Evolutionary conservation across 92 coral and sea anemone species (phyloP).

Genomic region (Blastomussa wellsi): DNA sequence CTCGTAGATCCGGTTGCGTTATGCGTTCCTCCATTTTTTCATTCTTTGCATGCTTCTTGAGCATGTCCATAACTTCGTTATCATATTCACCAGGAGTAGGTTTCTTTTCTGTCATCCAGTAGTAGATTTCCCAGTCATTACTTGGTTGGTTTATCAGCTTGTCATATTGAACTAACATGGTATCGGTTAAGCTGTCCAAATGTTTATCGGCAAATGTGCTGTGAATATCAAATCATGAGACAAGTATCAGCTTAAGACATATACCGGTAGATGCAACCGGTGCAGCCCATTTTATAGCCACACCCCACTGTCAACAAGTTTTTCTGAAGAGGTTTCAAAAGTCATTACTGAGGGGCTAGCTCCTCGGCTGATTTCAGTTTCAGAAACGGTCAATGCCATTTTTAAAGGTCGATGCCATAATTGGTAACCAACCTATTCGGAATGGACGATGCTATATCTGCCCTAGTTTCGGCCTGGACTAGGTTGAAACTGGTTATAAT

Average conservation of each 20-base stretch:
- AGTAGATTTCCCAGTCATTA: constrained; percentile 98
- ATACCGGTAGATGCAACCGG: background rate
- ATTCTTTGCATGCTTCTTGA: constrained; percentile 89
- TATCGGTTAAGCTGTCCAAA: constrained; percentile 64
- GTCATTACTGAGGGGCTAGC: too few species aligned
- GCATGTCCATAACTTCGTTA: constrained; percentile 80
- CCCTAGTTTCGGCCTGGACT: too few species aligned
- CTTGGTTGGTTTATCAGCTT: constrained; percentile 88
- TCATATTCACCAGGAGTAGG: constrained; percentile 82
- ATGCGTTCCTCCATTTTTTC: constrained; percentile 87
- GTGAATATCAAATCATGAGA: background rate
- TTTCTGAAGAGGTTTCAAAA: too few species aligned
- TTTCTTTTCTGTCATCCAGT: constrained; percentile 89
- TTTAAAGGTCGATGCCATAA: too few species aligned
- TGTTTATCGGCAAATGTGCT: constrained; percentile 90
- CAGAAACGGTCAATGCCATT: too few species aligned
- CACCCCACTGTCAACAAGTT: too few species aligned
- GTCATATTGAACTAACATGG: constrained; percentile 78
- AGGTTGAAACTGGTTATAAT: too few species aligned
- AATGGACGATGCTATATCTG: too few species aligned
- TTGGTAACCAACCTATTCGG: too few species aligned
- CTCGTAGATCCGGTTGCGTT: constrained; percentile 86
- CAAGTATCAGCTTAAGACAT: background rate
- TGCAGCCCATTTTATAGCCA: too few species aligned
- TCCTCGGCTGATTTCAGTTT: too few species aligned